Evolutionary conservation across 2,113 vertebrate genomes (phyloP).

Genomic region (Choloepus hoffmanni): DNA sequence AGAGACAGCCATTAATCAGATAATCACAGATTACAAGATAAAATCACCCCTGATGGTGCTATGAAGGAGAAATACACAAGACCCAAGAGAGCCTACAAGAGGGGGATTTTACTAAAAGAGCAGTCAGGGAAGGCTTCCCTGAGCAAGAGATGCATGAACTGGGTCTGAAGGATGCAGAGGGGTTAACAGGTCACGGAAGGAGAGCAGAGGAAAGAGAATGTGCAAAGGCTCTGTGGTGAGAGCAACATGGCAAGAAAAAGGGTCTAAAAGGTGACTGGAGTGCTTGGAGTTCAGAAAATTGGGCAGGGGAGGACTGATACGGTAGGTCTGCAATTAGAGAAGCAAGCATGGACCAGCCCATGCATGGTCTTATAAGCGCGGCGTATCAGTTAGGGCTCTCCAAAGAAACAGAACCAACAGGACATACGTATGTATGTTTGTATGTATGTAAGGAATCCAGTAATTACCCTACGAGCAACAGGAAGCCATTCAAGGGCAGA

Average conservation of each 20-base stretch:
- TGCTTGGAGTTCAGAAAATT: neutral
- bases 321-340: neutral
- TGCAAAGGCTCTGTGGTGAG: neutral
- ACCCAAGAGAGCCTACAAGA: neutral
- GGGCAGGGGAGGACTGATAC: too few relatives aligned
- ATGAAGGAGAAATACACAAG: neutral
- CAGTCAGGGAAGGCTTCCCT: neutral
- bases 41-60: neutral
- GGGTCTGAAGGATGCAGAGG: neutral
- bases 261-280: neutral
- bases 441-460: neutral
- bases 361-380: neutral
- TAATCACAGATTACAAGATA: neutral
- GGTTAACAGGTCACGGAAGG: neutral
- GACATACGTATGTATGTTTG: too few relatives aligned
- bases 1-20: neutral
- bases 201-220: neutral
- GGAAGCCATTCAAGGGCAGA: neutral
- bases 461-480: neutral
- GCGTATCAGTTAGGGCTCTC: too few relatives aligned
- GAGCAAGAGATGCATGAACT: neutral
- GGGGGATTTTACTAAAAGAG: neutral
- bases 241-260: neutral
- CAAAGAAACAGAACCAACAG: too few relatives aligned
- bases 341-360: neutral